Evolutionary conservation across 92 coral and sea anemone species (phyloP).

Genomic region (Porites rus): DNA sequence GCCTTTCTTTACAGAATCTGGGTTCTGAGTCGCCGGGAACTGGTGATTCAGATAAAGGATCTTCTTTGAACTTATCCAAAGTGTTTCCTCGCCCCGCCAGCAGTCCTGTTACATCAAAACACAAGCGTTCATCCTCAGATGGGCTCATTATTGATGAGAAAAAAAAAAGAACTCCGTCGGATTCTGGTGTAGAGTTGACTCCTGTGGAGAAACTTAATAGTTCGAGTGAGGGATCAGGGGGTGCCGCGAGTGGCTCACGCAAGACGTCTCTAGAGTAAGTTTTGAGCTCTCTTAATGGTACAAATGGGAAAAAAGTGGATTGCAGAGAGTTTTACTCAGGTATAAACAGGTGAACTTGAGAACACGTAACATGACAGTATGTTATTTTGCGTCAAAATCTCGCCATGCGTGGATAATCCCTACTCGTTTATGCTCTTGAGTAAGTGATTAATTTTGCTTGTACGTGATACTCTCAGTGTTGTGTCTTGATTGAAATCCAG

Average conservation of each 20-base stretch:
- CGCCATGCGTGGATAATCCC: no score
- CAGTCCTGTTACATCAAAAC: slow-evolving; percentile 74
- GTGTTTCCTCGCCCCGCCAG: slow-evolving; percentile 95
- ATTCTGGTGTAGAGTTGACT: slow-evolving; percentile 83
- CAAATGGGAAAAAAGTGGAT: no score
- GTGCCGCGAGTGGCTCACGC: slow-evolving; percentile 29
- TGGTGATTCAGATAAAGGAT: slow-evolving; percentile 8
- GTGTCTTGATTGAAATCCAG: no score
- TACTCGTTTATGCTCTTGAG: no score
- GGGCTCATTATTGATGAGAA: slow-evolving; percentile 68
- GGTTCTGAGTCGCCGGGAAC: slow-evolving; percentile 16
- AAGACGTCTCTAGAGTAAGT: slow-evolving; percentile 66
- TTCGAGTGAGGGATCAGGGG: slow-evolving; percentile 72
- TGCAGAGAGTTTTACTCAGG: no score
- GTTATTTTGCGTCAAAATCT: no score
- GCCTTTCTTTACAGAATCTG: not conserved
- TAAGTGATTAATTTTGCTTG: no score
- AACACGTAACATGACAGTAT: no score
- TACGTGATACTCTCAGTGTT: no score
- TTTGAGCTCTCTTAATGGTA: no score
- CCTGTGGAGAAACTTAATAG: slow-evolving; percentile 76
- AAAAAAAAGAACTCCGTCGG: slow-evolving; percentile 61
- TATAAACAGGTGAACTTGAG: no score
- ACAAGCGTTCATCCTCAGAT: slow-evolving; percentile 86
- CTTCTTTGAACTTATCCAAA: slow-evolving; percentile 71